A percentile compares a stretch with the other conserved stretches of the same genome.
These are phyloP conservation scores for Botia almorhae DNA, from an alignment of 2,797 vertebrate genomes.

Conservation along the genomic window DNA sequence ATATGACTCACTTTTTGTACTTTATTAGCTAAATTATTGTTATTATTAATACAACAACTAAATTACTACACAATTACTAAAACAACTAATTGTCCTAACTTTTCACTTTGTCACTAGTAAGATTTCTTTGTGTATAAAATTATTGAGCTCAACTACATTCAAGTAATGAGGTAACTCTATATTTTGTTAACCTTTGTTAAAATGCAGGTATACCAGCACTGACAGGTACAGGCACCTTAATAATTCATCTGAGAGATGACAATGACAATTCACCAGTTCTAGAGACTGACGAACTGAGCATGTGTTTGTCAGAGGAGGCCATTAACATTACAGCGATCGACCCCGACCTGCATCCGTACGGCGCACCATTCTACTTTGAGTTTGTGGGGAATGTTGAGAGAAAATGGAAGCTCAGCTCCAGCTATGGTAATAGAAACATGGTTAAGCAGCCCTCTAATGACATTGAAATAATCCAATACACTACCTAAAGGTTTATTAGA, in stretches of 20 bases:
- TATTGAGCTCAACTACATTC: background rate
- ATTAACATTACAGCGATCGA: slow-evolving; percentile 55
- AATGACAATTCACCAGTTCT: slow-evolving; percentile 64
- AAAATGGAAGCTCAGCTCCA: slow-evolving; percentile 66
- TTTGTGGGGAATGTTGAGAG: slow-evolving; percentile 64
- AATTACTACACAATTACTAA: no score
- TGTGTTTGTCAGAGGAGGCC: slow-evolving; percentile 58
- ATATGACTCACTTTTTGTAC: slow-evolving; percentile 60
- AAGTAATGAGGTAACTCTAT: slow-evolving; percentile 52
- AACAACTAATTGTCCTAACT: no score
- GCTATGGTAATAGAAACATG: slow-evolving; percentile 59
- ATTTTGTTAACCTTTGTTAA: slow-evolving; percentile 28
- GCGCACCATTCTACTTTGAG: slow-evolving; percentile 70
- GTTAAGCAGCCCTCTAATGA: background rate
- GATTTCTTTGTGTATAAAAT: background rate
- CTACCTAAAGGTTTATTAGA: background rate
- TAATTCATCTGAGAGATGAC: slow-evolving; percentile 61
- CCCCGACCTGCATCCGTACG: slow-evolving; percentile 61
- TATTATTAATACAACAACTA: background rate
- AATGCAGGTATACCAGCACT: slow-evolving; percentile 67
- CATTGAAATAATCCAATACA: background rate
- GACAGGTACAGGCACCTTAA: slow-evolving; percentile 59
- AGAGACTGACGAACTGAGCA: slow-evolving; percentile 16
- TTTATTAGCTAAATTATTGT: slow-evolving; percentile 50
- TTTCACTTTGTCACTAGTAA: background rate